Evolutionary conservation across 2,888 invertebrate genomes (phyloP).

Genomic region (Plebejus argus): DNA sequence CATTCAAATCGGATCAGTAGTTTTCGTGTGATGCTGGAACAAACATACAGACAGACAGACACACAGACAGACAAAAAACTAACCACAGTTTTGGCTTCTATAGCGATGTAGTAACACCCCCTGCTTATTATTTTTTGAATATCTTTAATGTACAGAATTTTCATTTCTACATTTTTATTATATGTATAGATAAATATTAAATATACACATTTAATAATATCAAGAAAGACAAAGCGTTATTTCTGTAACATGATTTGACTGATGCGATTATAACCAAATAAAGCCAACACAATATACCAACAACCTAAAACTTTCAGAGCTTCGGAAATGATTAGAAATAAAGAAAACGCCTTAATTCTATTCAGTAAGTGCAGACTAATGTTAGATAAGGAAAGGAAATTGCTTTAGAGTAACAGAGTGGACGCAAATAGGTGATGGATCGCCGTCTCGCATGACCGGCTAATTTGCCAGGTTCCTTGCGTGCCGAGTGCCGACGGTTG

Average conservation of each 20-base stretch:
- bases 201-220: neutral
- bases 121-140: no score
- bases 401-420: slow-evolving; percentile 73
- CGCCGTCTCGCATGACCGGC: slow-evolving; percentile 73
- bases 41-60: no score
- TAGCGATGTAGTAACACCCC: no score
- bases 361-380: slow-evolving; percentile 65
- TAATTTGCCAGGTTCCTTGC: slow-evolving; percentile 50
- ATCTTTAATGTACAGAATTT: no score
- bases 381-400: slow-evolving; percentile 77
- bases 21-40: no score
- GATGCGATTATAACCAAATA: neutral
- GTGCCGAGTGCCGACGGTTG: slow-evolving; percentile 59
- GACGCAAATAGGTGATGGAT: slow-evolving; percentile 76
- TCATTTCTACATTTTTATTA: no score
- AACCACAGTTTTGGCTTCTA: no score
- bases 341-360: slow-evolving; percentile 60
- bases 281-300: neutral
- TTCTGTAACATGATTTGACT: neutral
- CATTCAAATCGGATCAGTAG: no score
- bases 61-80: no score
- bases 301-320: neutral
- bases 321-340: slow-evolving; percentile 15
- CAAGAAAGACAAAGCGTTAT: no score
- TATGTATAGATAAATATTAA: no score